Conservation (phyloP, 2,797 vertebrate species). For the Phoebastria nigripes region DNA sequence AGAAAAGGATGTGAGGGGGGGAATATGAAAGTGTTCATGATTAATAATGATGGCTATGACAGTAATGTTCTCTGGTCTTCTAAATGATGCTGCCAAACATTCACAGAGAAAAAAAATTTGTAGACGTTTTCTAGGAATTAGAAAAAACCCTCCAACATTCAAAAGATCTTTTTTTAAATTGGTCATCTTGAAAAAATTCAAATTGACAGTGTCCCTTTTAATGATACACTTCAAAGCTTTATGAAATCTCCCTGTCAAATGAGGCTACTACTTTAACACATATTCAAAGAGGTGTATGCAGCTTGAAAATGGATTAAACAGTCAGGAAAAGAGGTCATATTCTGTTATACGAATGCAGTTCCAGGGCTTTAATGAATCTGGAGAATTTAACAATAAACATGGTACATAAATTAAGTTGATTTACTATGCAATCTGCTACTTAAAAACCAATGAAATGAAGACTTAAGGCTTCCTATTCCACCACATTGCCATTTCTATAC, state of each 20-base stretch:
- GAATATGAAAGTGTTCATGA: neutral
- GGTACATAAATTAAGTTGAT: conserved; percentile 25
- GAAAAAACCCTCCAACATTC: neutral
- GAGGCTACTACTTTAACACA: conserved; percentile 15
- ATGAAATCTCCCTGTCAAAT: conserved; percentile 27
- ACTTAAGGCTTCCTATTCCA: neutral
- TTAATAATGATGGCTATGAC: neutral
- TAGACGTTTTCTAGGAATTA: neutral
- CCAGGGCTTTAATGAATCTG: conserved; percentile 26
- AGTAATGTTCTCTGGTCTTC: neutral
- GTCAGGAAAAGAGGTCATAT: conserved; percentile 2
- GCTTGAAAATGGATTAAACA: conserved; percentile 6
- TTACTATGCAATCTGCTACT: conserved; percentile 6
- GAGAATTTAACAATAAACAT: conserved; percentile 12
- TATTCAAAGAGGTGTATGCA: conserved; percentile 4
- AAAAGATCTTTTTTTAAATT: neutral
- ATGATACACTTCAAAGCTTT: conserved; percentile 24
- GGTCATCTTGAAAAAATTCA: conserved; percentile 27
- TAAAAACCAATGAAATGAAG: neutral
- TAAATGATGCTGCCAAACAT: neutral
- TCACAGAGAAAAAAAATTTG: neutral
- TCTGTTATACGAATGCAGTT: neutral
- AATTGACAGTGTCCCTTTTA: conserved; percentile 2
- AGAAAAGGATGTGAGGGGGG: neutral
- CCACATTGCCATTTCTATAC: neutral